Evolutionary conservation across 2,113 vertebrate species (phyloP), one percentile per base, ranked within the genome.

Genomic region (Trogon melanurus): DNA sequence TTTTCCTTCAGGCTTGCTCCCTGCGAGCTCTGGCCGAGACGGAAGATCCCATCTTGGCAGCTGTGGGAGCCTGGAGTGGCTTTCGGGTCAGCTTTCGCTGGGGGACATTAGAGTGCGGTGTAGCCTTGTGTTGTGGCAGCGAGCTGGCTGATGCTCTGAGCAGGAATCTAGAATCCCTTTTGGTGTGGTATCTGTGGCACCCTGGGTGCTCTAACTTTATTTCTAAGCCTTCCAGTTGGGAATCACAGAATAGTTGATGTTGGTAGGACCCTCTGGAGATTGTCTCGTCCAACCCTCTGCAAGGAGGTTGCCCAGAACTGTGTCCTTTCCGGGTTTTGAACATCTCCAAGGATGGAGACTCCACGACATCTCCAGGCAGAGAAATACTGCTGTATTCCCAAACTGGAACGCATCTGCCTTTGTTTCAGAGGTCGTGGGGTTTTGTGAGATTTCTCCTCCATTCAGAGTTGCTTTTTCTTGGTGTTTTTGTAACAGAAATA

Each of bases 1-100:
- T 57, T 56, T 80, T 44, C 32, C 41, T 51, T 69, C 19, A 25
- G 23, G 20, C 19, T 69, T 10, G 20, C 26, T 60, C 23, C 27
- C 20, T 16, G 21, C 12, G n/a, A 29, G 7, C n/a, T 47, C 16
- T 22, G 10, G 58, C 58, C 0, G 0, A 45, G 61, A 10, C 0
- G 3, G 54, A 6, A 79, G 50, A 23, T 17, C 8, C 4, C 30
- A 10, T 19, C 65, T 36, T 1, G 1, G 66, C 41, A 41, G 41
- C 41, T 13, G 41, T 57, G 64, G 47, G 51, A 66, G 30, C 41
- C 53, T 14, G 30, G 61, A 45, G 70, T 47, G 41, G 41, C 13
- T 27, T 60, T 18, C 41, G 17, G 34, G 26, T 25, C 69, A 51
- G 34, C 41, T 69, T 57, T 22, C 67, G 7, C 15, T 57, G 64